Evolutionary conservation across 2,888 invertebrate species (phyloP), one percentile per base, ranked within the genome.

Genomic region (Mythimna lalbum): DNA sequence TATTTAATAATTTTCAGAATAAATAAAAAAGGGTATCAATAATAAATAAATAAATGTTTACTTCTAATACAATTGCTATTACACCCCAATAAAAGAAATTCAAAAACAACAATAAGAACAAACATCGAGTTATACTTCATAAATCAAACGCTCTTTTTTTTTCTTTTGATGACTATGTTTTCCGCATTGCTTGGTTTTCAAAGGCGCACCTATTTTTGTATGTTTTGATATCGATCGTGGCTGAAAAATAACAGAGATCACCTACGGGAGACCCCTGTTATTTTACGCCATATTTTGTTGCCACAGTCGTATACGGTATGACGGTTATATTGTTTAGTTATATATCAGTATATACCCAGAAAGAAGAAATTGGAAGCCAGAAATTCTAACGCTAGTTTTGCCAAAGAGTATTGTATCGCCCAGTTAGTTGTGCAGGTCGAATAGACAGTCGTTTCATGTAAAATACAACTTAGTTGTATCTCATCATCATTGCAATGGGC

Each of bases 141-240:
- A 77, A 61, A 43, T 77, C 53, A 78, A 78, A 56, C 52, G 39
- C 9, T 43, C 39, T 23, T 31, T 65, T 43, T 3, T 62, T 64
- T 60, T 55, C 27, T 47, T 72, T 73, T 72, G 63, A 59, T 31
- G 65, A 36, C 57, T 55, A 55, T 53, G 14, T 57, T 78, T 76
- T 73, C 52, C 23, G 56, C 50, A 36, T 55, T 60, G 43, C 10
- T 78, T 47, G 52, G 12, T 49, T 65, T 59, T 59, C 49, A 59
- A 23, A 50, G 27, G 39, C 9, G 9, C 9, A 7, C 62, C 62
- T 49, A 12, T 55, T 72, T 31, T 72, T 76, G 39, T 50, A 59
- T 55, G 47, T 53, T 10, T 47, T 63, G 27, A 43, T 50, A 56
- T 61, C 55, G 36, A 61, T 55, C 55, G 27, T 63, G 49, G 14